Percentiles rank a stretch among this genome's conserved stretches.
These are phyloP conservation scores for Drosophila hawaiiensis DNA, from an alignment of 2,888 invertebrate species.

Conservation along the genomic window DNA sequence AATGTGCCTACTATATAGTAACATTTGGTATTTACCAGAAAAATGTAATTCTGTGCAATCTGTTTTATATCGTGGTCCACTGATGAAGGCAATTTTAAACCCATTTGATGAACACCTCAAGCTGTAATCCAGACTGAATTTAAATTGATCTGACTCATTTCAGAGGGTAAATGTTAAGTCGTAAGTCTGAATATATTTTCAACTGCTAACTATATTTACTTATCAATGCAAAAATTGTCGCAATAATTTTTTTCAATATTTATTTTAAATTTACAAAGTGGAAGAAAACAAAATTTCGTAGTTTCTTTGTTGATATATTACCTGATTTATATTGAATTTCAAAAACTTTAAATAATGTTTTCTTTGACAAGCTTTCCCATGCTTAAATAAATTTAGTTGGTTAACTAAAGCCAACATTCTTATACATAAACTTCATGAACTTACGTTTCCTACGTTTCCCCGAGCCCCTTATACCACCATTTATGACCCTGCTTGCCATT, in stretches of 20 bases:
- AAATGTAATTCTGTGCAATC: not conserved
- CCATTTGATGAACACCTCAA: not conserved
- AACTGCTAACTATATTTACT: not conserved
- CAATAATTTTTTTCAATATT: not conserved
- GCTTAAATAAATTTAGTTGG: conserved; percentile 12
- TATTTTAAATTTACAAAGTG: not conserved
- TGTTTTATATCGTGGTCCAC: not conserved
- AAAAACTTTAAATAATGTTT: not conserved
- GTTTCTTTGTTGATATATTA: not conserved
- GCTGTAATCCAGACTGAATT: not conserved
- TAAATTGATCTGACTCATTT: not conserved
- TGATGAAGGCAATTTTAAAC: too few species aligned
- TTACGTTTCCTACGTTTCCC: not conserved
- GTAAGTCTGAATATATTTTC: not conserved
- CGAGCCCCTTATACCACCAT: not conserved
- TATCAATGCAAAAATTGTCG: not conserved
- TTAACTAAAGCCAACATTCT: conserved; percentile 8
- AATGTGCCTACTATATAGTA: not conserved
- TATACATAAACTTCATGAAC: conserved; percentile 3
- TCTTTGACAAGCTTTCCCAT: too few species aligned
- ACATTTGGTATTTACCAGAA: not conserved
- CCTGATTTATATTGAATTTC: not conserved
- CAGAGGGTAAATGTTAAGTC: not conserved
- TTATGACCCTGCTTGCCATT: conserved; percentile 14
- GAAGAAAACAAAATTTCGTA: not conserved